Base-by-base conservation (phyloP, 2,888 invertebrate genomes). In the Adineta ricciae region DNA sequence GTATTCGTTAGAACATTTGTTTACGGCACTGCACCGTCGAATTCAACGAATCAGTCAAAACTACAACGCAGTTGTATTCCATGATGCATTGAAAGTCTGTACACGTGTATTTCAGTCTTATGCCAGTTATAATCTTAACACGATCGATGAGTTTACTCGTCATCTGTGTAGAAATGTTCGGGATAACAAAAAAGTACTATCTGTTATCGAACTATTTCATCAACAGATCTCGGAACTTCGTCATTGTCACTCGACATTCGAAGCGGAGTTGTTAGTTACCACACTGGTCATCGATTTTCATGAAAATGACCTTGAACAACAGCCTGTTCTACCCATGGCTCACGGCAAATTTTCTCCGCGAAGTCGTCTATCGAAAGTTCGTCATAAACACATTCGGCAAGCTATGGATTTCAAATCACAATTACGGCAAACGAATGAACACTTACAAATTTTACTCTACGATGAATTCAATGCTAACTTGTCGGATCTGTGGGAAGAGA, bases 1-100 rank as follows among this genome's bases (percentile, higher is more conserved):
- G 9, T 41, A 78, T 78, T 78, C 78, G 14, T 41, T 78, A n/a
- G 78, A 78, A 41, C 78, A 78, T 78, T 78, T 78, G 41, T 78
- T 78, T 78, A 41, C n/a, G 41, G 21, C 78, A 41, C 41, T 78
- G 4, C 38, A 36, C n/a, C 38, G 41, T 41, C 78, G 78, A 41
- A 78, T 78, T 24, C 24, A n/a, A 24, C 78, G 41, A n/a, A 78
- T 41, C 24, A n/a, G 24, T n/a, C 41, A 78, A 41, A 41, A 24
- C n/a, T 78, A 78, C 41, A 41, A 38, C 14, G 78, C 24, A n/a
- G 14, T 24, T 21, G 8, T 11, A 41, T n/a, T 78, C n/a, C 41
- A 78, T 41, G 24, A 78, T n/a, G 24, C 78, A 41, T 78, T 78
- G 41, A 78, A 78, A 78, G n/a, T 41, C 2, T 38, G 41, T n/a